phyloP scores from a whole-genome alignment of 1,140 invertebrate species.

The Cyclina sinensis region DNA sequence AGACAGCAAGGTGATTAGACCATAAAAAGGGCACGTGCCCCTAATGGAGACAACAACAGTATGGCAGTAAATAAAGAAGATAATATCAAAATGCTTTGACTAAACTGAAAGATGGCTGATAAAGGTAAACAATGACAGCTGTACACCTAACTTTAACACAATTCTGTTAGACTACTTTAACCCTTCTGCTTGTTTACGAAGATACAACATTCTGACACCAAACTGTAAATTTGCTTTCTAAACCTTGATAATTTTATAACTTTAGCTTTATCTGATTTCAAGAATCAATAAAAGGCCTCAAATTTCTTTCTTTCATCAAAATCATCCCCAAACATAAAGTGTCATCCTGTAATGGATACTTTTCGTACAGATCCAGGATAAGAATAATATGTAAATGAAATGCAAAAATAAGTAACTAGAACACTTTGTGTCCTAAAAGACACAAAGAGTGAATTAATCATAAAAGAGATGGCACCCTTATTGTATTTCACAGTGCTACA shows the following conservation, averaged over 20 bases:
- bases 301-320: background rate
- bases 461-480: too few relatives aligned
- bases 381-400: slow-evolving; percentile 1
- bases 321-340: background rate
- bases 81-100: background rate
- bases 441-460: too few relatives aligned
- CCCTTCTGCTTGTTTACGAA: too few relatives aligned
- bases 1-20: background rate
- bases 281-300: slow-evolving; percentile 18
- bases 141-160: slow-evolving; percentile 7
- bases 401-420: background rate
- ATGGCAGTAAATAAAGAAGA: background rate
- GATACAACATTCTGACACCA: too few relatives aligned
- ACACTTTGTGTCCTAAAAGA: background rate
- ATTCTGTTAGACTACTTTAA: too few relatives aligned
- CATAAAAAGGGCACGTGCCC: slow-evolving; percentile 26
- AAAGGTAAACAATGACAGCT: slow-evolving; percentile 7
- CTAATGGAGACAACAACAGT: background rate
- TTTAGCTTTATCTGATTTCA: background rate
- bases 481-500: too few relatives aligned
- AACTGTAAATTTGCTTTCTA: slow-evolving; percentile 16
- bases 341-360: background rate
- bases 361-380: background rate
- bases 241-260: too few relatives aligned
- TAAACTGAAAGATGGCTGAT: slow-evolving; percentile 3